Evolutionary conservation across 2,888 invertebrate species (phyloP), one percentile per base, ranked within the genome.

Genomic region (Pilophorus perplexus): DNA sequence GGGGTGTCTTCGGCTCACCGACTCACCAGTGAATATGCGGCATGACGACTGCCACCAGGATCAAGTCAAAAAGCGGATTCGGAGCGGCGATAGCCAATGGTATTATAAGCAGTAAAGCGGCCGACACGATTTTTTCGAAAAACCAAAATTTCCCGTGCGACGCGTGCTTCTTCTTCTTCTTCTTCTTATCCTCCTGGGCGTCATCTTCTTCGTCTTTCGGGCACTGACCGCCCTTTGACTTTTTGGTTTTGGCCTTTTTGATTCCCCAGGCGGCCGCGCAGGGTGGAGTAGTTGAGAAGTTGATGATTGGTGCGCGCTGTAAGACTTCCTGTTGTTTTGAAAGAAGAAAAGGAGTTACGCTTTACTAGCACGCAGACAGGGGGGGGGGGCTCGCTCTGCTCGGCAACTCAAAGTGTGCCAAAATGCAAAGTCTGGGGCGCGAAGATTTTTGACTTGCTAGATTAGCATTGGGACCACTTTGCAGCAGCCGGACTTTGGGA

Each of bases 71-170:
- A 12, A 65, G 46, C 3, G 65, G 27, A 20, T 66, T 69, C 77
- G 22, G 89, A 33, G 83, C 74, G 0, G 85, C 71, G 59, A 93
- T 80, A 1, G 87, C 85, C 2, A 83, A 77, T 0, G 93, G 93
- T 18, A 92, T 75, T n/a, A 91, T 74, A 0, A 83, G 85, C 52
- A 93, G 75, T 55, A 93, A 77, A 0, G 80, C 78, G 1, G 82
- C 80, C 0, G 90, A 80, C 0, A 88, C 77, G 1, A 80, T 74
- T 73, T 84, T 85, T 79, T 93, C 93, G 0, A 87, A 78, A 28
- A 88, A 83, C 93, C 93, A 93, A 70, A 91, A 75, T 70, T 83
- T 83, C 1, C 88, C 83, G 75, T 92, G 89, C 18, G 55, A 33
- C 14, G 38, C 27, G 25, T 25, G 27, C 6, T 6, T 33, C 33